Evolutionary conservation across 1,140 invertebrate species (phyloP).

Genomic region (Dinothrombium tinctorium): DNA sequence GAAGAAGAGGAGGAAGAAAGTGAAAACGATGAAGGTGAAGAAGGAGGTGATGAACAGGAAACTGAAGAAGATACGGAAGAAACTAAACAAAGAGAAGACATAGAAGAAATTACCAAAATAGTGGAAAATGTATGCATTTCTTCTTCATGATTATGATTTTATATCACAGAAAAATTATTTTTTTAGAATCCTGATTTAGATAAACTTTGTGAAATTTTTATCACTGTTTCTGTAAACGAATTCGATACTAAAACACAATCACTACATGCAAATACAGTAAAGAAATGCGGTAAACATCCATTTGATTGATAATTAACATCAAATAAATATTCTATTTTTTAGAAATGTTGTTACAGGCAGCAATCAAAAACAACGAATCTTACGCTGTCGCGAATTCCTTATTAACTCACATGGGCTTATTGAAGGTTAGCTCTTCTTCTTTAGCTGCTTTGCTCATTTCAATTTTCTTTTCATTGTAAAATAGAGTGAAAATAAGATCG

Average conservation of each 20-base stretch:
- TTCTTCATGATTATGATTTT: background rate
- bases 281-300: background rate
- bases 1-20: constrained; percentile 10
- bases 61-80: constrained; percentile 5
- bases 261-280: background rate
- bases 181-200: background rate
- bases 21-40: constrained; percentile 9
- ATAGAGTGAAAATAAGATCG: constrained; percentile 23
- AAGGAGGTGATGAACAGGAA: constrained; percentile 9
- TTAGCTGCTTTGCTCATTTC: constrained; percentile 18
- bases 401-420: constrained; percentile 7
- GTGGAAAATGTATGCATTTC: background rate
- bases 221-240: background rate
- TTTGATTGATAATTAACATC: too few relatives aligned
- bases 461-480: constrained; percentile 38
- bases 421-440: background rate
- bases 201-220: constrained; percentile 1
- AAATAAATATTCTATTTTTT: too few relatives aligned
- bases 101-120: background rate
- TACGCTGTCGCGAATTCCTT: constrained; percentile 8
- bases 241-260: background rate
- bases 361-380: constrained; percentile 1
- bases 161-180: background rate
- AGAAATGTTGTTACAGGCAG: background rate
- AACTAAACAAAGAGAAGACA: background rate